Base-by-base conservation (phyloP, 1,140 invertebrate species). In the Druon quercuslanigerum region DNA sequence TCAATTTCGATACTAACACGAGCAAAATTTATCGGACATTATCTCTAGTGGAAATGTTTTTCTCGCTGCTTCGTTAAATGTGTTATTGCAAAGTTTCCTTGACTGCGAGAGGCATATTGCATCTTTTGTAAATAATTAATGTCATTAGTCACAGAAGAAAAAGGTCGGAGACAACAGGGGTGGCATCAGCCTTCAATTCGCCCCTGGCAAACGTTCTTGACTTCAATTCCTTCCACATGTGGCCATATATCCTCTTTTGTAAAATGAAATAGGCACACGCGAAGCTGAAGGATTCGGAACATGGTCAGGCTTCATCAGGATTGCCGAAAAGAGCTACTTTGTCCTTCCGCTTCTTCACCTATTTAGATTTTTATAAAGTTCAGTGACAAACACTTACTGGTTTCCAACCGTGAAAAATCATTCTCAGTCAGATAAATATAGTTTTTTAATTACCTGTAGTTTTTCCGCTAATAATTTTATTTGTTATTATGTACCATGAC, bases 241-340 rank as follows among this genome's bases (percentile, higher is more conserved):
- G 60, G 40, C 60, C 33, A 66, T 71, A 50, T 56, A 60, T 50
- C 50, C 13, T 52, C 20, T 19, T 74, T 54, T 74, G 60, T 75
- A 72, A 66, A 66, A 13, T 66, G 20, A 66, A 33, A 66, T 60
- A 60, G 57, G 11, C 20, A 16, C 57, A 60, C 33, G 13, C 40
- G 78, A 76, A 76, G 79, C 40, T 83, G 78, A 86, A 85, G 85
- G 81, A 86, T 85, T 86, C 76, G 78, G 83, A 83, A 85, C 82
- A 83, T 77, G 84, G 84, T 76, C 85, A 78, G 76, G 72, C 25
- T 25, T 16, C 20, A 51, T 51, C 66, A 50, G 78, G 57, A 79
- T 77, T 73, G 73, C 75, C 76, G 74, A 79, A 82, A 82, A 74
- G 11, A 76, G 76, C 11, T 4, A 71, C 79, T 81, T 52, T 56